phyloP scores from a whole-genome alignment of 1,140 invertebrate genomes.

The Meteorus sp. region DNA sequence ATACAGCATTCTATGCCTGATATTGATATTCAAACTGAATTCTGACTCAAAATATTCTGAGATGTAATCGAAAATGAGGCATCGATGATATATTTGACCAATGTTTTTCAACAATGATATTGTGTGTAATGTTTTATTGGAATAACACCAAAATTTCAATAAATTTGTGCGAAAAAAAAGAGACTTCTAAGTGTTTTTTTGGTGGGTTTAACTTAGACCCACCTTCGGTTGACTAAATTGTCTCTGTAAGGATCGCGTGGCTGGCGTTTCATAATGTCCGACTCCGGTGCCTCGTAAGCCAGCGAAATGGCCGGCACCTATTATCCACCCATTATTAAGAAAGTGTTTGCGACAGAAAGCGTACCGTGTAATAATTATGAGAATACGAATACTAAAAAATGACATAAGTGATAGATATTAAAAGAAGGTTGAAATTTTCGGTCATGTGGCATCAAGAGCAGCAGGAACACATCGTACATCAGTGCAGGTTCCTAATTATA shows the following conservation, averaged over 20 bases:
- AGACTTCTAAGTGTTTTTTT: constrained; percentile 8
- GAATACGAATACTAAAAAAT: no score
- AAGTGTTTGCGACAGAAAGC: constrained; percentile 34
- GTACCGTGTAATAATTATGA: not conserved
- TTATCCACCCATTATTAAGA: constrained; percentile 60
- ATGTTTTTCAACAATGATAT: not conserved
- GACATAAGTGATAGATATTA: no score
- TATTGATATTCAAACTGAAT: no score
- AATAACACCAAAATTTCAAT: constrained; percentile 10
- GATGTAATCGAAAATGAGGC: no score
- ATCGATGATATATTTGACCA: no score
- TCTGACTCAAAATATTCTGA: no score
- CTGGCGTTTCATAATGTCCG: constrained; percentile 96
- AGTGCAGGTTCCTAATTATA: no score
- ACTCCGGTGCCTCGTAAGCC: constrained; percentile 95
- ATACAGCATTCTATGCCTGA: no score
- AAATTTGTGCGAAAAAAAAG: constrained; percentile 10
- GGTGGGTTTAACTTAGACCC: constrained; percentile 39
- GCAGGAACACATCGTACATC: no score
- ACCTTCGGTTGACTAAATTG: constrained; percentile 95
- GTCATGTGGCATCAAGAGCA: no score
- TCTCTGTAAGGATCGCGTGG: constrained; percentile 91
- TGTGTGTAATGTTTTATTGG: not conserved
- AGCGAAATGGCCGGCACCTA: constrained; percentile 94
- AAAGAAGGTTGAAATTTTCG: no score